Percentiles rank a stretch among this genome's conserved stretches.
These are phyloP conservation scores for Mactra quadrangularis DNA, from an alignment of 1,140 invertebrate species.

Conservation along the genomic window DNA sequence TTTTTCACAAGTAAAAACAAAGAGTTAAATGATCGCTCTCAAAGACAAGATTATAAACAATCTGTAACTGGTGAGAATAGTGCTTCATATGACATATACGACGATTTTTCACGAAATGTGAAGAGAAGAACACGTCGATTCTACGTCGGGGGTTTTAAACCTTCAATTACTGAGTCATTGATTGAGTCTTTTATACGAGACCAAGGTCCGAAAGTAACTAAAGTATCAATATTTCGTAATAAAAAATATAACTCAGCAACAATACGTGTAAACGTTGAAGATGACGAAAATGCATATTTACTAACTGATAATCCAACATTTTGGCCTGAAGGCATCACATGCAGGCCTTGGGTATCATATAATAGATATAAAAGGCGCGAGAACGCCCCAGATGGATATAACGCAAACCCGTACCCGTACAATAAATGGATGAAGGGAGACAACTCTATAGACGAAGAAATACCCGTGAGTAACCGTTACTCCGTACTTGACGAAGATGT, in stretches of 20 bases:
- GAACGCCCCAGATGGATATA: not conserved
- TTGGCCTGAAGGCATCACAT: conserved; percentile 5
- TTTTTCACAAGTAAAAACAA: too few species aligned
- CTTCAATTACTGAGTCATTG: not conserved
- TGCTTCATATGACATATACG: too few species aligned
- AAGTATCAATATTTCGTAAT: conserved; percentile 13
- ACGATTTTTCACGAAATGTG: conserved; percentile 2
- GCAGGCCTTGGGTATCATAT: not conserved
- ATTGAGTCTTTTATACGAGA: not conserved
- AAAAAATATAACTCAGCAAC: not conserved
- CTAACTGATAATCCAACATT: not conserved
- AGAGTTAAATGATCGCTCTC: too few species aligned
- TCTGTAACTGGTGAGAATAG: too few species aligned
- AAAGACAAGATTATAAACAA: too few species aligned
- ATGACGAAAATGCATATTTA: not conserved
- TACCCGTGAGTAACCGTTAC: not conserved
- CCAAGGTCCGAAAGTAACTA: not conserved
- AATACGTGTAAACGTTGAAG: conserved; percentile 5
- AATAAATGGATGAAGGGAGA: not conserved
- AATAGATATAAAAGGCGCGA: not conserved
- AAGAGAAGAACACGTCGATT: not conserved
- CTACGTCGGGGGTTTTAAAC: conserved; percentile 13
- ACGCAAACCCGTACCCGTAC: not conserved
- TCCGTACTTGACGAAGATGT: not conserved
- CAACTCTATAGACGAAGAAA: not conserved